Evolutionary conservation across 2,888 invertebrate genomes (phyloP).

Genomic region (Tetramorium bicarinatum): DNA sequence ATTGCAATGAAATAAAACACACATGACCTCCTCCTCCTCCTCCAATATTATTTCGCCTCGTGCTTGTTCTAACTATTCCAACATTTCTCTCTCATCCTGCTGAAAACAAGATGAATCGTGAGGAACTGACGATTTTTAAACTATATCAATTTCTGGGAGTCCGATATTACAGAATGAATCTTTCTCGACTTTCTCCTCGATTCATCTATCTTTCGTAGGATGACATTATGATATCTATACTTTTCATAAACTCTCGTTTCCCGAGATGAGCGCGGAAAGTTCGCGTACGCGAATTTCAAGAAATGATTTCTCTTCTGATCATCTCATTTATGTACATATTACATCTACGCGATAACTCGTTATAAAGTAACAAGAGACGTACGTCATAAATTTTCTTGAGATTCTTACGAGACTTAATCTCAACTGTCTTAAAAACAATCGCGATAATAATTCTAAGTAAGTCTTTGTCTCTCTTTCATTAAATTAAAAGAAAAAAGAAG

Average conservation of each 20-base stretch:
- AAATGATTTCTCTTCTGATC: neutral
- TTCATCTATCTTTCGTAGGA: slow-evolving; percentile 7
- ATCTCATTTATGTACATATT: slow-evolving; percentile 35
- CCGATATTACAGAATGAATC: neutral
- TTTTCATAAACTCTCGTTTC: neutral
- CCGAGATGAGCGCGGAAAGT: neutral
- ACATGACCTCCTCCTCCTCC: neutral
- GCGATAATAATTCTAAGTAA: slow-evolving; percentile 53
- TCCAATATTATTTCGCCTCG: neutral
- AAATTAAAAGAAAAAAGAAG: neutral
- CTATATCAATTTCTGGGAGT: neutral
- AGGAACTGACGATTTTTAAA: neutral
- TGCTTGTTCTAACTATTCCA: neutral
- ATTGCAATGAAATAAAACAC: slow-evolving; percentile 18
- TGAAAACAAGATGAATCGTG: neutral
- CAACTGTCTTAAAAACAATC: slow-evolving; percentile 24
- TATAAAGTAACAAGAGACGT: slow-evolving; percentile 36
- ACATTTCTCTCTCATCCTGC: neutral
- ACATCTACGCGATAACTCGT: slow-evolving; percentile 24
- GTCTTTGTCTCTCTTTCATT: slow-evolving; percentile 53
- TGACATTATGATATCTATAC: slow-evolving; percentile 15
- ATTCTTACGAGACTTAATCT: slow-evolving; percentile 19
- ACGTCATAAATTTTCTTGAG: slow-evolving; percentile 24
- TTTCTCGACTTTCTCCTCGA: neutral
- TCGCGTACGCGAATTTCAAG: neutral